Evolutionary conservation across 2,888 invertebrate species (phyloP), one percentile per base, ranked within the genome.

Genomic region (Salticus scenicus): DNA sequence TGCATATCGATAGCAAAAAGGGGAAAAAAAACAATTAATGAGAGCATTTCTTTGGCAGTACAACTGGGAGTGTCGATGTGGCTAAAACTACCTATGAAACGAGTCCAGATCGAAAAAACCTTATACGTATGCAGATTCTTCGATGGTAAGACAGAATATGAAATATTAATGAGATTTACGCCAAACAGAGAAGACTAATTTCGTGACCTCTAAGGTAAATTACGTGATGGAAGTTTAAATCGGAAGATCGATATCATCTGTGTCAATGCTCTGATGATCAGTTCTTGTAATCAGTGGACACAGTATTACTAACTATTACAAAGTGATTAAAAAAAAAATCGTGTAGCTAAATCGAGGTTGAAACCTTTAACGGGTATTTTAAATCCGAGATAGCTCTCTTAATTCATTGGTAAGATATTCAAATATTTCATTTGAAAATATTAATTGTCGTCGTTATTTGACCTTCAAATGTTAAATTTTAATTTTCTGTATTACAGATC

Each of bases 211-310:
- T n/a, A 66, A 14, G 28, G 30, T 30, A 66, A 66, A 24, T 77
- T 67, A 69, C 76, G 76, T 77, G 76, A 77, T 67, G 51, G 67
- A 77, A 69, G 69, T 77, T 77, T 51, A 67, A 77, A 77, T 77
- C 31, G 76, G 30, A 77, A 77, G 67, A 31, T 66, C 14, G 17
- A 31, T 66, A 28, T 66, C 31, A 14, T 1, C 17, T 17, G 17
- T 47, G 47, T 47, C 47, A 47, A 47, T 47, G 47, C 47, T 47
- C 47, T 10, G 47, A 47, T 47, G 47, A 47, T 47, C 8, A 47
- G 47, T 10, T n/a, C 17, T n/a, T 47, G 17, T 2, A 47, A 47
- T 47, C 47, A 47, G n/a, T n/a, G n/a, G n/a, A n/a, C n/a, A n/a
- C n/a, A n/a, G n/a, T n/a, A n/a, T n/a, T n/a, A n/a, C n/a, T n/a